Base-by-base conservation (phyloP, 2,888 invertebrate genomes). In the Agrochola lychnidis region DNA sequence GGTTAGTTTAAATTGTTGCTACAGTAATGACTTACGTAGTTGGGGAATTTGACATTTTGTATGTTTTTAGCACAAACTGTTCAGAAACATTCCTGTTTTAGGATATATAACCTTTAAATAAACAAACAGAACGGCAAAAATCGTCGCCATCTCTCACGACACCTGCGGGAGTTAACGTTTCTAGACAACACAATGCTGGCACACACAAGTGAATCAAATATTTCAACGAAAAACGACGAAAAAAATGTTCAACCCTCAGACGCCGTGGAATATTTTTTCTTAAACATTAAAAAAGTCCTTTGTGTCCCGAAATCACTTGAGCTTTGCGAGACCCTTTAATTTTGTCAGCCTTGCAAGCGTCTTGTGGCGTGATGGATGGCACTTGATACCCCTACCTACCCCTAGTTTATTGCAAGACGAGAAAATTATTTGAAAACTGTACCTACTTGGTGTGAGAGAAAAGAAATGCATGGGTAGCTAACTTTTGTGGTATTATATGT, bases 281-380 rank as follows among this genome's bases (percentile, higher is more conserved):
- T 82, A 72, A 67, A 84, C 66, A 85, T 72, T 76, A 76, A 84
- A 57, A 57, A 59, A 75, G 64, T 69, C 59, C 51, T 82, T 84
- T 86, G 82, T 87, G 63, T 68, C 59, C 67, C 76, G 66, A 76
- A 85, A 86, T 80, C 88, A 86, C 86, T 86, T 86, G 88, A 87
- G 72, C 62, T 64, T 68, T 40, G 48, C 40, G 68, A 84, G 83
- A 66, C 73, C 75, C 77, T 87, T 76, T 78, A 80, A 87, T 82
- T 85, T 82, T 75, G 87, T 76, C 70, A 63, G 73, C 51, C 83
- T 87, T 73, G 87, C 87, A 76, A 81, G 75, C 75, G 66, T 74
- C 73, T 70, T 62, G 71, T 62, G 73, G 56, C 70, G 70, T 82
- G 80, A 87, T 85, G 73, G 80, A 87, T 87, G 78, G 25, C 45